Evolutionary conservation across 2,797 vertebrate species (phyloP).

Genomic region (Acanthiza pusilla): DNA sequence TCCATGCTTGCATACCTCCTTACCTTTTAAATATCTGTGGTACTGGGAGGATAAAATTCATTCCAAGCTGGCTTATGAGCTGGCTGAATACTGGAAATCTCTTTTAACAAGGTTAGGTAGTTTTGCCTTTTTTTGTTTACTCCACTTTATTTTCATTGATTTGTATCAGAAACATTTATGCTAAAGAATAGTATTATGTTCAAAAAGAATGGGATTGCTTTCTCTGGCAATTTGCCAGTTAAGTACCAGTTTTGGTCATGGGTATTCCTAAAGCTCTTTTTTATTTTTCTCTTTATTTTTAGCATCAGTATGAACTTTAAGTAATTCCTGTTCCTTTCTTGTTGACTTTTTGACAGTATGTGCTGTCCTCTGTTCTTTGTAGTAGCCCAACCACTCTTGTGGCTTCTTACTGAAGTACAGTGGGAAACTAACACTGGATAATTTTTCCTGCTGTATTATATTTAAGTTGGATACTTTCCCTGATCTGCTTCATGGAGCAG

Average conservation of each 20-base stretch:
- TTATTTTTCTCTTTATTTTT: background rate
- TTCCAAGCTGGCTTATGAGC: background rate
- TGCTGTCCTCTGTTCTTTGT: background rate
- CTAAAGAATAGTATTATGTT: background rate
- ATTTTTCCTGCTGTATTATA: background rate
- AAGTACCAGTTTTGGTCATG: background rate
- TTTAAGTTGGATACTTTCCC: conserved; percentile 18
- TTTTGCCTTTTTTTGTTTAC: background rate
- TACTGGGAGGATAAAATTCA: background rate
- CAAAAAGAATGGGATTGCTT: background rate
- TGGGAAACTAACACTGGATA: background rate
- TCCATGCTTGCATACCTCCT: background rate
- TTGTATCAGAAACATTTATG: background rate
- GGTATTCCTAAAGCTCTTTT: background rate
- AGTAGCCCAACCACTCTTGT: background rate
- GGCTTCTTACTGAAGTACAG: background rate
- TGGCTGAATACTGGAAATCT: background rate
- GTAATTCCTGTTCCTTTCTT: background rate
- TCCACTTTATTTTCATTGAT: background rate
- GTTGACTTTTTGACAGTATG: background rate
- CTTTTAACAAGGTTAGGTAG: background rate
- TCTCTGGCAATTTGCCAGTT: background rate
- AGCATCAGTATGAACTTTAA: background rate
- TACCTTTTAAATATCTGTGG: background rate
- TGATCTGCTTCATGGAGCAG: background rate